Evolutionary conservation across 2,797 vertebrate species (phyloP), one percentile per base, ranked within the genome.

Genomic region (Phaenicophaeus curvirostris): DNA sequence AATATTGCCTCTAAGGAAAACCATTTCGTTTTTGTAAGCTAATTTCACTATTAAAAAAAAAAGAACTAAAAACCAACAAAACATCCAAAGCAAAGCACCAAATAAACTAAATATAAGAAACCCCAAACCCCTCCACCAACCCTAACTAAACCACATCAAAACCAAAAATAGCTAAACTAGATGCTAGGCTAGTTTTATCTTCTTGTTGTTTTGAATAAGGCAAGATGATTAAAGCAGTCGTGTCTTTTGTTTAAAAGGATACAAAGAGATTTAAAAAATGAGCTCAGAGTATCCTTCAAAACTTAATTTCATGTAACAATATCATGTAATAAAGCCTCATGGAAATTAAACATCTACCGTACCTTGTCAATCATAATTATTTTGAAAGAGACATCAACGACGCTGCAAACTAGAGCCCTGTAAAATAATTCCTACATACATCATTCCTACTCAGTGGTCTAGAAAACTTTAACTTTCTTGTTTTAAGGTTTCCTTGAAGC

Each of bases 341-440:
- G 6, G 18, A 92, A 90, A 88, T 57, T 16, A 65, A 89, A 42
- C 6, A 39, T 33, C 37, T n/a, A n/a, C 5, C 53, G 8, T 63
- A 37, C 18, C 21, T 73, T 76, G 16, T 42, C 33, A 85, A 28
- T 68, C 50, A 58, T 5, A 66, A 72, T 58, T 72, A 8, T 84
- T 90, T 58, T 72, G 35, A 79, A 93, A 72, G 6, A 61, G 51
- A 86, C 17, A 69, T 39, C 74, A 76, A 66, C 25, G 9, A 53
- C 37, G 21, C 20, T 72, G 30, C 17, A 85, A 53, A 81, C 25
- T 33, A 54, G 14, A 4, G 57, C 30, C 30, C 37, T 46, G 4
- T 39, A 48, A 57, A 71, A n/a, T 41, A 78, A 75, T 35, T 71
- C 0, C 0, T 44, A 58, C 20, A 46, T 27, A 54, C 6, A 54